Evolutionary conservation across 2,113 vertebrate species (phyloP).

Genomic region (Merops nubicus): DNA sequence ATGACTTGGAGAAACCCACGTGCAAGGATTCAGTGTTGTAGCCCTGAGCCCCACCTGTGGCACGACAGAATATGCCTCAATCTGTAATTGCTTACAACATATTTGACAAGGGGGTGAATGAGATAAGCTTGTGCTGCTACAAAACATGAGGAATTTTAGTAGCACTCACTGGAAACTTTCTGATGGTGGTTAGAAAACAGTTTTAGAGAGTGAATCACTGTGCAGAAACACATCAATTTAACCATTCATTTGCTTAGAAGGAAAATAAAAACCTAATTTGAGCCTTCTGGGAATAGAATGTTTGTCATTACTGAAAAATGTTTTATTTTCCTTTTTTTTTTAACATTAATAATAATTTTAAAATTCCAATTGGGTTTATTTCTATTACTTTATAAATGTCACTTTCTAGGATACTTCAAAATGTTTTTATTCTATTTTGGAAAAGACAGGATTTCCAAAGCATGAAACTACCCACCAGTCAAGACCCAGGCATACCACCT

Average conservation of each 20-base stretch:
- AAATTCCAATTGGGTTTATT: not conserved
- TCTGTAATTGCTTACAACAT: fast-evolving
- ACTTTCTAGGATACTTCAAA: not conserved
- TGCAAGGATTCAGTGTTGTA: not conserved
- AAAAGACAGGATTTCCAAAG: not conserved
- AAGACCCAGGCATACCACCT: not conserved
- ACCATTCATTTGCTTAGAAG: not conserved
- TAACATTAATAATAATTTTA: not conserved
- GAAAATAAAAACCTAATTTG: not conserved
- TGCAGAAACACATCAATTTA: not conserved
- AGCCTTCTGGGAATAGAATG: not conserved
- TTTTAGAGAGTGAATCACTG: not conserved
- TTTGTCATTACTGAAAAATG: not conserved
- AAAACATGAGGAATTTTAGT: not conserved
- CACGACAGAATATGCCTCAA: not conserved
- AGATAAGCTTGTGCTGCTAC: not conserved
- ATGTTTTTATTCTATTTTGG: not conserved
- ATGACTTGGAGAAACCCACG: not conserved
- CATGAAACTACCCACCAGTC: not conserved
- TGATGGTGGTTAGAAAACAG: not conserved
- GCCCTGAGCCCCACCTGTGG: not conserved
- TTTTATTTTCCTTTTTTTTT: not conserved
- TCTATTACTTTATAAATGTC: not conserved
- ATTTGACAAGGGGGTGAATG: not conserved
- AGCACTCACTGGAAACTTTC: not conserved